These are phyloP conservation scores for Venustoraphidia nigricollis DNA, from an alignment of 2,888 invertebrate genomes.

Conservation along the genomic window DNA sequence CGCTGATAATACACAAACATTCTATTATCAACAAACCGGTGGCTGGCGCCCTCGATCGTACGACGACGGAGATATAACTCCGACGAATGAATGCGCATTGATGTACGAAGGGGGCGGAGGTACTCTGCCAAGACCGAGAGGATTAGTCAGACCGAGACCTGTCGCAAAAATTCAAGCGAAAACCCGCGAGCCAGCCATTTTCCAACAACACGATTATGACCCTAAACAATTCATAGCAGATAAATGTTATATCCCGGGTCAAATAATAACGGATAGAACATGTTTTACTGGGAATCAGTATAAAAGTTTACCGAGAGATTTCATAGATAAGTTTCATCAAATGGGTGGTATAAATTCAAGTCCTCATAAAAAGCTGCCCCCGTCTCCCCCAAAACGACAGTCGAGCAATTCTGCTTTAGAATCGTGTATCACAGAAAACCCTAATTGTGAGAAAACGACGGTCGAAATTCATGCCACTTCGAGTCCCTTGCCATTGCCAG, in stretches of 20 bases:
- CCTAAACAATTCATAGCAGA: slow-evolving; percentile 25
- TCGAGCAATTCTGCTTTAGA: slow-evolving; percentile 25
- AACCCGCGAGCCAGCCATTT: slow-evolving; percentile 23
- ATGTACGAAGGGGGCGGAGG: slow-evolving; percentile 60
- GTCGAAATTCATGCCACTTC: slow-evolving; percentile 33
- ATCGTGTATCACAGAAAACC: slow-evolving; percentile 13
- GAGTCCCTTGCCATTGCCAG: slow-evolving; percentile 42
- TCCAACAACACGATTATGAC: slow-evolving; percentile 25
- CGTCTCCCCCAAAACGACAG: slow-evolving; percentile 65
- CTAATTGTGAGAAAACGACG: slow-evolving; percentile 20
- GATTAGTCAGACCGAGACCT: slow-evolving; percentile 63
- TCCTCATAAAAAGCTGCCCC: slow-evolving; percentile 65
- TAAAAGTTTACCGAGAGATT: slow-evolving; percentile 35
- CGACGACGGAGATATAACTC: slow-evolving; percentile 82
- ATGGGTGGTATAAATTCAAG: slow-evolving; percentile 26
- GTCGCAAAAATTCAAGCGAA: slow-evolving; percentile 60
- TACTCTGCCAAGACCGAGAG: slow-evolving; percentile 73
- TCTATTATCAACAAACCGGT: slow-evolving; percentile 29
- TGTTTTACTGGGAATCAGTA: slow-evolving; percentile 23
- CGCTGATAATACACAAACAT: slow-evolving; percentile 43
- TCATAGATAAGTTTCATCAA: slow-evolving; percentile 33
- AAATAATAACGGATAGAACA: neutral
- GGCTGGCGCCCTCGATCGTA: slow-evolving; percentile 60
- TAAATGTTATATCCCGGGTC: neutral
- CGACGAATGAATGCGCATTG: slow-evolving; percentile 57